Evolutionary conservation across 2,797 vertebrate species (phyloP), one percentile per base, ranked within the genome.

Genomic region (Discoglossus pictus): DNA sequence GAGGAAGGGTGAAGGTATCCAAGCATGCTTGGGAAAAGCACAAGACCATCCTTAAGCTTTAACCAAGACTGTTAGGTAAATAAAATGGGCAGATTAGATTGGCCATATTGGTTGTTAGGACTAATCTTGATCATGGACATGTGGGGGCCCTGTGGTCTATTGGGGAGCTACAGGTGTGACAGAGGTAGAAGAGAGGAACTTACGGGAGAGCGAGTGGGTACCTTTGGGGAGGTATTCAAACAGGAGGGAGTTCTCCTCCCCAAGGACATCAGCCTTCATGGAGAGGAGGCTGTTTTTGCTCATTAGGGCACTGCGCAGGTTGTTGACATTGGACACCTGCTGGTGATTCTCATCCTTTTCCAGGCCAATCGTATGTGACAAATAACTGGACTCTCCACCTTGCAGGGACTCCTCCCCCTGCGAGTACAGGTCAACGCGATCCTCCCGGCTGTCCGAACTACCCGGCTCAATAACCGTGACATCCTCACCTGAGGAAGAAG

Each of bases 261-360:
- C 92, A 72, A 97, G 91, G 88, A 96, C 83, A 75, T 98, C 94
- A 0, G 94, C 92, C 75, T 96, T 94, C 80, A 98, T 89, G 1
- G 97, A 96, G 83, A 99, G 84, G 85, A 99, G 81, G 79, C 95
- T 98, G 92, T 97, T 97, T 88, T 99, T 98, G 68, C 95, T 99
- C 93, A 98, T 92, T 76, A 98, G 92, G 0, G 97, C 97, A 0
- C 94, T 95, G 1, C 96, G 92, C 83, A 99, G 88, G 84, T 94
- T 98, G 83, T 94, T 93, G 10, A 98, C 94, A 0, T 91, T 92
- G 0, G 94, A 85, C 58, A 82, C 86, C 53, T 92, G 91, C 58
- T 88, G 89, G 0, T 89, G 80, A 0, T 74, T 83, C 1, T 96
- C 95, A 15, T 97, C 95, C 40, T 94, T 94, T 75, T 97, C 94